These are phyloP conservation scores for Lumbricus terrestris DNA, from an alignment of 2,888 invertebrate species.

Conservation along the genomic window DNA sequence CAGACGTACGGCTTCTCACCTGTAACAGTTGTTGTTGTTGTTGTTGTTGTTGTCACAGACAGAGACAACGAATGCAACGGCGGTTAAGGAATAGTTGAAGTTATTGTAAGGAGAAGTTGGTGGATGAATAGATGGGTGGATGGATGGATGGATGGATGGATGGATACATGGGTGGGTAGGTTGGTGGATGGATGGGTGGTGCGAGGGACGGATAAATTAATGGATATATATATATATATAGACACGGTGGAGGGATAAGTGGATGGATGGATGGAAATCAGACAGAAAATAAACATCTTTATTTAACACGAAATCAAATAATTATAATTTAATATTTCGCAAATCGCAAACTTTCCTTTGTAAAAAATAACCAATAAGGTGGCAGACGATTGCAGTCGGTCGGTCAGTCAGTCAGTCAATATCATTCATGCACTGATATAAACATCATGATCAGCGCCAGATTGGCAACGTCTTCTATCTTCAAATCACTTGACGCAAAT, in stretches of 20 bases:
- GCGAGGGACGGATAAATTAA: neutral
- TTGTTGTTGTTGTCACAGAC: no score
- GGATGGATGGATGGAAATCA: neutral
- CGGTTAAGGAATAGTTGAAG: neutral
- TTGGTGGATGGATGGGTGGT: neutral
- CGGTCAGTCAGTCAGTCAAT: no score
- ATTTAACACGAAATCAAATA: no score
- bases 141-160: neutral
- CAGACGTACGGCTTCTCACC: slow-evolving; percentile 98
- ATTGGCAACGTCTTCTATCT: neutral
- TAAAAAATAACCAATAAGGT: neutral
- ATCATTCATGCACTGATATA: no score
- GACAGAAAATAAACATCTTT: neutral
- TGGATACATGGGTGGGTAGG: no score
- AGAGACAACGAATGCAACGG: neutral
- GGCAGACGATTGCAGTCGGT: neutral
- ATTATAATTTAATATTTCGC: no score
- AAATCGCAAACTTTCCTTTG: no score
- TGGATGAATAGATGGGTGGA: neutral
- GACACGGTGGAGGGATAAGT: no score
- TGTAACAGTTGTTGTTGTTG: no score
- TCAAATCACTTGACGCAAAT: neutral
- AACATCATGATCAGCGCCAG: no score
- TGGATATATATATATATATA: neutral
- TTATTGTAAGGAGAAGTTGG: no score